Evolutionary conservation across 1,140 invertebrate species (phyloP).

Genomic region (Trachelipus rathkii): DNA sequence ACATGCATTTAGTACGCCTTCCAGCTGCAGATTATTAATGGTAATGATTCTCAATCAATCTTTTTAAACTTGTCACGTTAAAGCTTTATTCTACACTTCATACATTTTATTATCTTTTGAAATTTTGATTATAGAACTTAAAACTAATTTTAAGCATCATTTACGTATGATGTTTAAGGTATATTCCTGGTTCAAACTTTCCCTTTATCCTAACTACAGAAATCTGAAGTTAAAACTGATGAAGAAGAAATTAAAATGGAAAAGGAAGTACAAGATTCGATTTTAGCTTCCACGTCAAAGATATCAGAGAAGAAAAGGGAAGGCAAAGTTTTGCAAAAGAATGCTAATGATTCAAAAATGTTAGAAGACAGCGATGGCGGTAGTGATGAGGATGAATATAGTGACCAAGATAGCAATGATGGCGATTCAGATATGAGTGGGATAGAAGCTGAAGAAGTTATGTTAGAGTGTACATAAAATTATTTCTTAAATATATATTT

Average conservation of each 20-base stretch:
- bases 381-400: not conserved
- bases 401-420: too few relatives aligned
- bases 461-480: too few relatives aligned
- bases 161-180: too few relatives aligned
- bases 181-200: too few relatives aligned
- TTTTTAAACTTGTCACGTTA: too few relatives aligned
- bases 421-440: too few relatives aligned
- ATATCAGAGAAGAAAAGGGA: not conserved
- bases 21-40: not conserved
- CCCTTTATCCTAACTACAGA: not conserved
- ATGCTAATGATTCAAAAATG: not conserved
- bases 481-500: too few relatives aligned
- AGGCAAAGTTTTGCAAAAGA: not conserved
- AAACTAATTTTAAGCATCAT: too few relatives aligned
- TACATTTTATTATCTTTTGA: too few relatives aligned
- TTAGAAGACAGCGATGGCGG: not conserved
- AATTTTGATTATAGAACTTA: too few relatives aligned
- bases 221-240: not conserved
- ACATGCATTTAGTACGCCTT: not conserved
- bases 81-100: too few relatives aligned
- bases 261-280: not conserved
- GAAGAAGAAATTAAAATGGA: constrained; percentile 5
- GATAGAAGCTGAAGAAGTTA: too few relatives aligned
- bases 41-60: not conserved
- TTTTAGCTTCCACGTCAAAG: not conserved